These are phyloP conservation scores for Pristionchus pacificus DNA, from an alignment of 1,140 invertebrate species.

Conservation along the genomic window DNA sequence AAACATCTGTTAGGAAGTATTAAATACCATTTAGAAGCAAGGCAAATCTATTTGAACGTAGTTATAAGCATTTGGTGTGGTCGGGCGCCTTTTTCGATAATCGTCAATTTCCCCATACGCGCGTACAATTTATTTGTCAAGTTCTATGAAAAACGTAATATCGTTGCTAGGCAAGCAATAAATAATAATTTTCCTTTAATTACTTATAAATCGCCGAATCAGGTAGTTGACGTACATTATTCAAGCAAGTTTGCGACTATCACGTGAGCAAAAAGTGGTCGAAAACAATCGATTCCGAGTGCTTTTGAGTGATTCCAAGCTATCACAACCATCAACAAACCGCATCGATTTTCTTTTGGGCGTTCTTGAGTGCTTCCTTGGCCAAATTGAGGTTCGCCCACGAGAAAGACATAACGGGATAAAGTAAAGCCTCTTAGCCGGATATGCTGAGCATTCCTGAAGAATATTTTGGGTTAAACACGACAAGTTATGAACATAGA, in stretches of 20 bases:
- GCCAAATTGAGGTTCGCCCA: slow-evolving; percentile 19
- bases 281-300: neutral
- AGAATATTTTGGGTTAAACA: too few species aligned
- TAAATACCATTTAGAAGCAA: too few species aligned
- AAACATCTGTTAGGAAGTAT: too few species aligned
- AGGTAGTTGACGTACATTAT: neutral
- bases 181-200: slow-evolving; percentile 3
- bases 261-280: neutral
- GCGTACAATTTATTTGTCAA: too few species aligned
- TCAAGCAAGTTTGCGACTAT: neutral
- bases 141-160: too few species aligned
- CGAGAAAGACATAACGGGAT: slow-evolving; percentile 27
- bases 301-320: neutral
- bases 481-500: too few species aligned
- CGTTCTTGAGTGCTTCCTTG: slow-evolving; percentile 25
- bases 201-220: neutral
- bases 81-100: too few species aligned
- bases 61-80: too few species aligned
- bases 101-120: too few species aligned
- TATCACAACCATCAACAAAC: slow-evolving; percentile 12
- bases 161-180: neutral
- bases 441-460: too few species aligned
- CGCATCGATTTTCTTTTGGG: slow-evolving; percentile 30
- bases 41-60: too few species aligned
- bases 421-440: too few species aligned